Evolutionary conservation across 2,888 invertebrate genomes (phyloP).

Genomic region (Agonopterix subpropinquella): DNA sequence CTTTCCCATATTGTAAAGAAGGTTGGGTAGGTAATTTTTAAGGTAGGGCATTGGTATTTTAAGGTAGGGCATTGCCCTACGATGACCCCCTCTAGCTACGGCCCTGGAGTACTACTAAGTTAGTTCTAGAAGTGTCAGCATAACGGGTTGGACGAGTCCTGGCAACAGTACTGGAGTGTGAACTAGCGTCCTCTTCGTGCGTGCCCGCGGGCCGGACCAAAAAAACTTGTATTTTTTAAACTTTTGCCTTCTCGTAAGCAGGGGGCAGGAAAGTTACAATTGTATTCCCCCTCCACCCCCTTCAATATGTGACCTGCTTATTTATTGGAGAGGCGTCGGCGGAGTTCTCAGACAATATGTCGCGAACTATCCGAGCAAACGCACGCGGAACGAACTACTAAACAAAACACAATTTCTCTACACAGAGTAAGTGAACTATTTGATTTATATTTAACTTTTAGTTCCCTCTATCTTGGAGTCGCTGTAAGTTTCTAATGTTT

Average conservation of each 20-base stretch:
- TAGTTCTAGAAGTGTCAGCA: too few species aligned
- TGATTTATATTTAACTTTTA: constrained; percentile 54
- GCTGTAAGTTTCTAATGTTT: constrained; percentile 14
- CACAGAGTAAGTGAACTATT: constrained; percentile 51
- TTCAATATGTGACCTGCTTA: constrained; percentile 76
- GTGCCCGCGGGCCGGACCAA: constrained; percentile 35
- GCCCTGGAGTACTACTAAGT: too few species aligned
- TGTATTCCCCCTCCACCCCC: constrained; percentile 68
- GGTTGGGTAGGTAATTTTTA: too few species aligned
- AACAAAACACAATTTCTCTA: constrained; percentile 57
- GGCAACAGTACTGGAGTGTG: too few species aligned
- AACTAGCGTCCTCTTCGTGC: constrained; percentile 23
- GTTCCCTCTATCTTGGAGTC: constrained; percentile 15
- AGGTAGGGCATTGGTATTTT: too few species aligned
- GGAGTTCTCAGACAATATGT: constrained; percentile 73
- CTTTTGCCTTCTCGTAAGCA: constrained; percentile 63
- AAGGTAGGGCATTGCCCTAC: too few species aligned
- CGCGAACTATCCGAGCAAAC: constrained; percentile 58
- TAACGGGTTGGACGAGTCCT: too few species aligned
- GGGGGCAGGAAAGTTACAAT: constrained; percentile 70
- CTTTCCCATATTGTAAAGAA: too few species aligned
- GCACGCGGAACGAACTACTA: constrained; percentile 48
- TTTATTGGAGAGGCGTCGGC: constrained; percentile 71
- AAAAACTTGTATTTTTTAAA: constrained; percentile 74
- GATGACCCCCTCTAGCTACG: too few species aligned